Conservation (phyloP, 2,888 invertebrate genomes). For the Metalampra italica region DNA sequence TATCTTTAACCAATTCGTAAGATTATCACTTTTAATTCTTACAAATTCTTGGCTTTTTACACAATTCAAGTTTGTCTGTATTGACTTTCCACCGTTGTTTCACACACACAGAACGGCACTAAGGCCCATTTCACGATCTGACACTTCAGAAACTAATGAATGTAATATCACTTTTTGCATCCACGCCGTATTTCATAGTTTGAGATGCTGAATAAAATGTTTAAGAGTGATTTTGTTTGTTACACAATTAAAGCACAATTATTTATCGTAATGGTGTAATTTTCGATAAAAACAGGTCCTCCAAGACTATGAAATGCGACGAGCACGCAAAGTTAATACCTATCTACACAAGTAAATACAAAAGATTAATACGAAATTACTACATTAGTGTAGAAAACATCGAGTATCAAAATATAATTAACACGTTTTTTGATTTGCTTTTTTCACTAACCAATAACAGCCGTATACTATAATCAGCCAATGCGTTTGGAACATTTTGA, state of each 20-base stretch:
- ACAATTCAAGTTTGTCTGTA: background rate
- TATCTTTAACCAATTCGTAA: conserved; percentile 74
- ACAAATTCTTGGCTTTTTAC: conserved; percentile 27
- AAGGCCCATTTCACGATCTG: background rate
- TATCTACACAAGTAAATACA: conserved; percentile 59
- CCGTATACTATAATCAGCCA: conserved; percentile 77
- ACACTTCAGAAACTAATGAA: conserved; percentile 13
- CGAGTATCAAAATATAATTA: conserved; percentile 78
- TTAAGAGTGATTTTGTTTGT: background rate
- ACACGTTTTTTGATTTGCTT: conserved; percentile 64
- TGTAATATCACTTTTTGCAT: conserved; percentile 42
- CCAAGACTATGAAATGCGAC: conserved; percentile 56
- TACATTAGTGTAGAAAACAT: conserved; percentile 74
- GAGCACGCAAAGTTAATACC: conserved; percentile 44
- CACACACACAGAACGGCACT: background rate
- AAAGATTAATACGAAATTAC: conserved; percentile 61
- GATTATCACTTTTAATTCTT: conserved; percentile 54
- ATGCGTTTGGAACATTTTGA: conserved; percentile 67
- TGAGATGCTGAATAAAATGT: conserved; percentile 12
- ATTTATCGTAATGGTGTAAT: background rate
- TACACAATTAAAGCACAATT: background rate
- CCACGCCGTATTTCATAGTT: conserved; percentile 51
- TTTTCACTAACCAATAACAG: conserved; percentile 77
- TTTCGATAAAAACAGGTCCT: conserved; percentile 16
- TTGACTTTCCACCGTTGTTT: background rate